Evolutionary conservation across 37 sponge, comb jelly and placozoan genomes (phyloP).

Genomic region (Halichondria panicea): DNA sequence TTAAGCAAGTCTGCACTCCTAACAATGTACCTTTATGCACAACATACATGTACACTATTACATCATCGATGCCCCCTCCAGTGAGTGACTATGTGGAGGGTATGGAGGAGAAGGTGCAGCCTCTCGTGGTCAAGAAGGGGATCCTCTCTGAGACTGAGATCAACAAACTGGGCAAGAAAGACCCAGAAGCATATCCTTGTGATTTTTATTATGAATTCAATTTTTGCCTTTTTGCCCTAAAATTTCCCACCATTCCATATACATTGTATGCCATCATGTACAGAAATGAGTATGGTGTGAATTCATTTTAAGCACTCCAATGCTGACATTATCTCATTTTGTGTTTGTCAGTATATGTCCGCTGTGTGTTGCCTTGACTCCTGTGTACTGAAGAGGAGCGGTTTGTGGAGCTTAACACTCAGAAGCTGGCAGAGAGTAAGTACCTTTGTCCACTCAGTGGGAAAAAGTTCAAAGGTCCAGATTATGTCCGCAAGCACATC

Average conservation of each 20-base stretch:
- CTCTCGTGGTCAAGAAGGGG: slow-evolving; percentile 32
- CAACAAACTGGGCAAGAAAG: slow-evolving; percentile 70
- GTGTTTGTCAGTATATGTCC: not conserved
- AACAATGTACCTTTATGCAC: not conserved
- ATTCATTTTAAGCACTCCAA: too few species aligned
- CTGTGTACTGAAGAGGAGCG: slow-evolving; percentile 81
- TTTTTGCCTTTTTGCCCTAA: not conserved
- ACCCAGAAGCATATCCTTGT: slow-evolving; percentile 81
- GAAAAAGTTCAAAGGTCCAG: slow-evolving; percentile 96
- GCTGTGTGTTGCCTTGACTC: slow-evolving; percentile 24
- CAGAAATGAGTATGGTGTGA: not conserved
- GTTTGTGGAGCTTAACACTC: slow-evolving; percentile 86
- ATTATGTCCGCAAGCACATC: slow-evolving; percentile 98
- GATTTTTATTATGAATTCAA: too few species aligned
- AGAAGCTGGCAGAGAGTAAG: slow-evolving; percentile 85
- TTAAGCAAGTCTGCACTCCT: too few species aligned
- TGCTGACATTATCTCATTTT: not conserved
- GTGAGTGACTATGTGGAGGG: slow-evolving; percentile 41
- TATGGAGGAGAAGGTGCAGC: slow-evolving; percentile 47
- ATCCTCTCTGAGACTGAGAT: slow-evolving; percentile 60
- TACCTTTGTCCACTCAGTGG: slow-evolving; percentile 98
- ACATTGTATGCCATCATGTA: too few species aligned
- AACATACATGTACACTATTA: not conserved
- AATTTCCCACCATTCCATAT: not conserved
- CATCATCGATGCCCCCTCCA: slow-evolving; percentile 7